Percentiles rank a stretch among this genome's conserved stretches.
phyloP scores from a whole-genome alignment of 1,140 invertebrate genomes.

The Trinorchestia longiramus region DNA sequence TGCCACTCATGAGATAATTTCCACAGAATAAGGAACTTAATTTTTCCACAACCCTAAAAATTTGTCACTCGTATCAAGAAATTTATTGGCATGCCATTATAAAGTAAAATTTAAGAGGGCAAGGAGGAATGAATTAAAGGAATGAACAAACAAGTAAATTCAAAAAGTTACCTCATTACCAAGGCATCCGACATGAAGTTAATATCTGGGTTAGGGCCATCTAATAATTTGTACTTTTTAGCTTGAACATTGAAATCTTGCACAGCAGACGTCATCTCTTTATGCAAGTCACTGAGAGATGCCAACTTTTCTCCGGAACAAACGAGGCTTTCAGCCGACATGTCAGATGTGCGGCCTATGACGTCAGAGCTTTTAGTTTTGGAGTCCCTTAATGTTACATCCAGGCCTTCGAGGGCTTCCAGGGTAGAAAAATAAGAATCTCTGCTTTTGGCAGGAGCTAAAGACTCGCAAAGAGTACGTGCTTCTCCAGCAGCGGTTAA shows the following conservation, averaged over 20 bases:
- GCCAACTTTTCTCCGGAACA: not conserved
- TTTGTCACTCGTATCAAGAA: too few relatives aligned
- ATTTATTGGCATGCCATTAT: too few relatives aligned
- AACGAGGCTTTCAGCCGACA: not conserved
- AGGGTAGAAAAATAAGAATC: conserved; percentile 27
- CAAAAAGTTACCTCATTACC: not conserved
- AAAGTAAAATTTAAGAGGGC: too few relatives aligned
- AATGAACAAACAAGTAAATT: not conserved
- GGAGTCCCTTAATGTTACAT: not conserved
- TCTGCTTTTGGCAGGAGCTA: conserved; percentile 4
- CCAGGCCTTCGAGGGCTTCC: conserved; percentile 2
- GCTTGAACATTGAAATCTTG: not conserved
- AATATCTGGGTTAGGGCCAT: not conserved
- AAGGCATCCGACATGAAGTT: conserved; percentile 36
- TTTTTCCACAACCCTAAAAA: too few relatives aligned
- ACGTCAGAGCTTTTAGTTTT: not conserved
- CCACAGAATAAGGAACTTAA: too few relatives aligned
- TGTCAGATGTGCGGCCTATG: not conserved
- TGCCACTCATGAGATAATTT: too few relatives aligned
- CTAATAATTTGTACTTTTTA: not conserved
- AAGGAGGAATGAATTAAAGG: not conserved
- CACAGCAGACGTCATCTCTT: not conserved
- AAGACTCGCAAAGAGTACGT: not conserved
- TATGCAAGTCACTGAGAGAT: not conserved
- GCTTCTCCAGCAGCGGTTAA: not conserved